Percentiles rank a stretch among this genome's conserved stretches.
Evolutionary conservation across 2,888 invertebrate species (phyloP).

Genomic region (Fissipunctia ypsillon): DNA sequence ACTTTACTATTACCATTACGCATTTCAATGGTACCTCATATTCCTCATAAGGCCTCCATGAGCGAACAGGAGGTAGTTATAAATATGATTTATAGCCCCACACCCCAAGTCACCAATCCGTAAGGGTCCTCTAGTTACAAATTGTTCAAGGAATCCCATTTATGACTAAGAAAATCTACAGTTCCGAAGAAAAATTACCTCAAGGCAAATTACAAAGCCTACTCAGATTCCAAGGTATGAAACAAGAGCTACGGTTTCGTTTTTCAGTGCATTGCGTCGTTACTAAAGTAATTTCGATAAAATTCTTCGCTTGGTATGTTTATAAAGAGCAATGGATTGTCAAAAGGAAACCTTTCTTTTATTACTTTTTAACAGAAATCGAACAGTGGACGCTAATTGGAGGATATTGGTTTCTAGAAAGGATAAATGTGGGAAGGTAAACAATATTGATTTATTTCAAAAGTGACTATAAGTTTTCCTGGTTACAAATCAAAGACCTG

Average conservation of each 20-base stretch:
- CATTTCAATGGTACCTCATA: neutral
- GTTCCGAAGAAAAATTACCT: slow-evolving; percentile 46
- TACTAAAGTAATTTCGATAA: slow-evolving; percentile 28
- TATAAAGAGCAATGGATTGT: slow-evolving; percentile 34
- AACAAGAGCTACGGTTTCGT: slow-evolving; percentile 36
- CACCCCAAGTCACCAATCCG: slow-evolving; percentile 24
- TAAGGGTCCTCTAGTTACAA: slow-evolving; percentile 43
- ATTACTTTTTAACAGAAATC: slow-evolving; percentile 22
- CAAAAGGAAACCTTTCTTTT: slow-evolving; percentile 30
- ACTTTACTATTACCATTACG: neutral
- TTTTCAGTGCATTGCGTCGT: slow-evolving; percentile 35
- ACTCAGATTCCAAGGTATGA: slow-evolving; percentile 27
- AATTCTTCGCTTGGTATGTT: slow-evolving; percentile 10
- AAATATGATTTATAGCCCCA: slow-evolving; percentile 44
- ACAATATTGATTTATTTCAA: slow-evolving; percentile 1
- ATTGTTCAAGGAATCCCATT: slow-evolving; percentile 49
- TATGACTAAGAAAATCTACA: slow-evolving; percentile 40
- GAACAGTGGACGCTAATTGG: slow-evolving; percentile 27
- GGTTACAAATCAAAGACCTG: neutral
- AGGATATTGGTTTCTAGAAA: slow-evolving; percentile 18
- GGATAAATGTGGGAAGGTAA: neutral
- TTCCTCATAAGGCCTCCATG: slow-evolving; percentile 4
- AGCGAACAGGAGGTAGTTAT: slow-evolving; percentile 27
- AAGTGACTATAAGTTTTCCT: neutral
- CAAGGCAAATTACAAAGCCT: slow-evolving; percentile 39